phyloP scores from a whole-genome alignment of 2,113 vertebrate genomes.

The Carlito syrichta region DNA sequence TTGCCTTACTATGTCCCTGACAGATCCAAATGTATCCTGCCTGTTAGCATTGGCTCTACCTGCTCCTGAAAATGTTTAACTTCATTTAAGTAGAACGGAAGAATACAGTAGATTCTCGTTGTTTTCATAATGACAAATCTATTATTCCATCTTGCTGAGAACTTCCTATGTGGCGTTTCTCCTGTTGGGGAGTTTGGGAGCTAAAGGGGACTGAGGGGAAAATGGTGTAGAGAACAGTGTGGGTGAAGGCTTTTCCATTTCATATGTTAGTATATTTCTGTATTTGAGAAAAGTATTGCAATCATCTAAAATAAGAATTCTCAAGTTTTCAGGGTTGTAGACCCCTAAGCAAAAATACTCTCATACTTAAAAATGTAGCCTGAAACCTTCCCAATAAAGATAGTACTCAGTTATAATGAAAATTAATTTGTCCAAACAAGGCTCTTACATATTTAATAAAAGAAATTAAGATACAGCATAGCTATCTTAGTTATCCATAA shows the following conservation, averaged over 20 bases:
- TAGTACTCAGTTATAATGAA: not conserved
- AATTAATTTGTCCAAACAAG: not conserved
- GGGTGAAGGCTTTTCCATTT: not conserved
- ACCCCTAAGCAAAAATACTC: not conserved
- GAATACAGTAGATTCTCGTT: not conserved
- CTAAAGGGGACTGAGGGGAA: not conserved
- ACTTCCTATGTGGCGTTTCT: not conserved
- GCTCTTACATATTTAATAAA: not conserved
- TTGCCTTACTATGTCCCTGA: not conserved
- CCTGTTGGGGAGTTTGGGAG: not conserved
- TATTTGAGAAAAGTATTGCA: not conserved
- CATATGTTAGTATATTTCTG: not conserved
- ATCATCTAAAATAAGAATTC: not conserved
- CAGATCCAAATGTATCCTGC: not conserved
- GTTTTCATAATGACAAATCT: not conserved
- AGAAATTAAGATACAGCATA: not conserved
- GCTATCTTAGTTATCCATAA: not conserved
- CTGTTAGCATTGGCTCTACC: not conserved
- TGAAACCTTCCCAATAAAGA: not conserved
- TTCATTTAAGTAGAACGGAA: not conserved
- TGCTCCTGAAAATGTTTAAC: not conserved
- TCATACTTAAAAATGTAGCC: not conserved
- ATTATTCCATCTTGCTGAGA: accelerated
- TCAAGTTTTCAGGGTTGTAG: not conserved
- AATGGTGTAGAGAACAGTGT: not conserved